Percentiles rank a stretch among this genome's conserved stretches.
Conservation (phyloP, 2,797 vertebrate genomes). For the Malacoraja senta region DNA sequence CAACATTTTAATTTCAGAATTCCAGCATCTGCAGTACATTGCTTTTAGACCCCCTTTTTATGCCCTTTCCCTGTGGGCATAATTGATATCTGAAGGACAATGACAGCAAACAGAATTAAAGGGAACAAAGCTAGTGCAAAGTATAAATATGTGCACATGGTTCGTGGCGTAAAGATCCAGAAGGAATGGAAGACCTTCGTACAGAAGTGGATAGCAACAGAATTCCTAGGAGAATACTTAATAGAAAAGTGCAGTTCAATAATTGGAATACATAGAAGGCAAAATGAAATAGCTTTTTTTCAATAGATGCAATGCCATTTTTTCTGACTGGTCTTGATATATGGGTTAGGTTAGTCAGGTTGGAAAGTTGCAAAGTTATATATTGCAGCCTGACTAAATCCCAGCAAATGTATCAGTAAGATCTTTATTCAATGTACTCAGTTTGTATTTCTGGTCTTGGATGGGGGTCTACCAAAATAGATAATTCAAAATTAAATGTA, state of each 20-base stretch:
- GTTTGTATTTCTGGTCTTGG: not conserved
- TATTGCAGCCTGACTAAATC: no score
- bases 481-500: not conserved
- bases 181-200: not conserved
- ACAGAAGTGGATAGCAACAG: not conserved
- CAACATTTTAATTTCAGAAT: no score
- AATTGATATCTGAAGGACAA: not conserved
- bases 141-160: not conserved
- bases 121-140: not conserved
- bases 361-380: not conserved
- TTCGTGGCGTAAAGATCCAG: not conserved
- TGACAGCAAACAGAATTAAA: not conserved
- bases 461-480: not conserved
- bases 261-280: not conserved
- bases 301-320: not conserved
- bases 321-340: not conserved
- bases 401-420: not conserved
- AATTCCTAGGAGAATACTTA: not conserved
- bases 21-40: no score
- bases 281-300: not conserved
- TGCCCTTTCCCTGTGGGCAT: not conserved
- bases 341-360: no score
- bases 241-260: not conserved
- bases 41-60: not conserved
- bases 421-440: not conserved